A percentile compares a stretch with the other conserved stretches of the same genome.
Evolutionary conservation across 2,113 vertebrate genomes (phyloP).

Genomic region (Rhagologus leucostigma): DNA sequence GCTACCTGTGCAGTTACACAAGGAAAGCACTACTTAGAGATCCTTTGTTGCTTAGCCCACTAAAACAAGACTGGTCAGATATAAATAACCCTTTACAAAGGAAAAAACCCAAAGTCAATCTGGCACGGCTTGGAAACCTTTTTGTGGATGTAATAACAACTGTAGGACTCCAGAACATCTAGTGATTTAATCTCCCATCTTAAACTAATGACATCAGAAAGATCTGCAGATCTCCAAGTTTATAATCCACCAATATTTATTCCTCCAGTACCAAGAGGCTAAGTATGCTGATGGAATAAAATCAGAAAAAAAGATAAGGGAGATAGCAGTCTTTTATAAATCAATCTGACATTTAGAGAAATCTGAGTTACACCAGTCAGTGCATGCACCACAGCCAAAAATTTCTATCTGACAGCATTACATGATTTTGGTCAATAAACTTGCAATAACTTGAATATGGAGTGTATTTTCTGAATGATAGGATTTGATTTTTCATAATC

Average conservation of each 20-base stretch:
- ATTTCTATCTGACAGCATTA: neutral
- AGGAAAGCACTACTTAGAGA: neutral
- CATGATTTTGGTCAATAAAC: neutral
- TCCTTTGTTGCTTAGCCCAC: neutral
- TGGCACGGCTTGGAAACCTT: neutral
- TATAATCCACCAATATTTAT: neutral
- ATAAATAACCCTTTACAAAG: neutral
- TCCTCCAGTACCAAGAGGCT: neutral
- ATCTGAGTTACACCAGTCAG: neutral
- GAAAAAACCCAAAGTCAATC: neutral
- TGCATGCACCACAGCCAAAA: neutral
- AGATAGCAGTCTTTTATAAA: neutral
- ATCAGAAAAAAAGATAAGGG: neutral
- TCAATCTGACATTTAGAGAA: neutral
- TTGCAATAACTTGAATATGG: neutral
- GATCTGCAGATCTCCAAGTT: neutral
- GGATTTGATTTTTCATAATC: neutral
- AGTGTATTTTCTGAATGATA: neutral
- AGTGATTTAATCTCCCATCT: neutral
- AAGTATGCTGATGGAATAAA: neutral
- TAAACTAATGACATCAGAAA: neutral
- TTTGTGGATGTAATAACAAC: neutral
- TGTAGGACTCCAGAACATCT: neutral
- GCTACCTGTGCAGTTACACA: neutral
- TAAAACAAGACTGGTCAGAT: neutral